Evolutionary conservation across 2,888 invertebrate genomes (phyloP).

Genomic region (Cenopis cana): DNA sequence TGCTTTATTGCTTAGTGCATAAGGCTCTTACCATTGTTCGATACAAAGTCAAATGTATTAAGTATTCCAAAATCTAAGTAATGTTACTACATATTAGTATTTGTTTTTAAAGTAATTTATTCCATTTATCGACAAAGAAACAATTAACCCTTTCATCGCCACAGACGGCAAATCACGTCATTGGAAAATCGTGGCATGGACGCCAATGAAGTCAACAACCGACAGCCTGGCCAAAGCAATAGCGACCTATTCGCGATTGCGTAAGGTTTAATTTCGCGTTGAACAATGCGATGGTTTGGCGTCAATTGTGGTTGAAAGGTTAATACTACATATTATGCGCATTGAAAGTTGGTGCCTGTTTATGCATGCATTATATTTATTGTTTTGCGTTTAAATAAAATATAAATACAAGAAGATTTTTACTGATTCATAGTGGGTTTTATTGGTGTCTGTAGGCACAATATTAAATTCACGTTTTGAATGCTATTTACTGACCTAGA

Average conservation of each 20-base stretch:
- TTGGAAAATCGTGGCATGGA: too few species aligned
- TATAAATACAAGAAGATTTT: slow-evolving; percentile 41
- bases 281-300: too few species aligned
- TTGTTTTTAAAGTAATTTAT: slow-evolving; percentile 16
- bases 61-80: slow-evolving; percentile 8
- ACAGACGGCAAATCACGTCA: too few species aligned
- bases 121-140: background rate
- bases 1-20: background rate
- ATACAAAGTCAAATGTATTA: slow-evolving; percentile 18
- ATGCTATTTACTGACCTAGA: too few species aligned
- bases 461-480: background rate
- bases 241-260: too few species aligned
- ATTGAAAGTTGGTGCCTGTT: slow-evolving; percentile 28
- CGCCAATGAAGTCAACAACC: too few species aligned
- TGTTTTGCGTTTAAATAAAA: slow-evolving; percentile 38
- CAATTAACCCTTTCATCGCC: too few species aligned
- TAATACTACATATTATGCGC: background rate
- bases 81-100: background rate
- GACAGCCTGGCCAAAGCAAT: too few species aligned
- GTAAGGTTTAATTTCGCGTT: too few species aligned
- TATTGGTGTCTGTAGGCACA: background rate
- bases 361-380: slow-evolving; percentile 45
- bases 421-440: slow-evolving; percentile 26
- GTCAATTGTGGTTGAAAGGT: too few species aligned
- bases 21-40: slow-evolving; percentile 15